These are phyloP conservation scores for Falco cherrug DNA, from an alignment of 2,797 vertebrate genomes.

Conservation along the genomic window DNA sequence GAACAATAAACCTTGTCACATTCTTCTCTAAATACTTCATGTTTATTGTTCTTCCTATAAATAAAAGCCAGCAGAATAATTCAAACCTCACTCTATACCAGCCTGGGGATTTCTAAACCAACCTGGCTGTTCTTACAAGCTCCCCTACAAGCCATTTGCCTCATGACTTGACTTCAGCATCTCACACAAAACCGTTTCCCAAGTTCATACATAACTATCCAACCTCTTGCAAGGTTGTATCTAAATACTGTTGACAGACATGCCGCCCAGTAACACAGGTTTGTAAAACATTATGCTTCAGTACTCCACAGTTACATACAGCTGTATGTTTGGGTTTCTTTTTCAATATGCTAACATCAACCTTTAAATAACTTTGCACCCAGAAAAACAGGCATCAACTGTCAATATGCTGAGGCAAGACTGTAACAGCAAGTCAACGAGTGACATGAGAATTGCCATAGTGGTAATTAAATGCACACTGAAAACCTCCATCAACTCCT, in stretches of 20 bases:
- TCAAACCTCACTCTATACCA: neutral
- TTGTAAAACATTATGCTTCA: accelerated
- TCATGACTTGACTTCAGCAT: accelerated
- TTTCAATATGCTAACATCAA: neutral
- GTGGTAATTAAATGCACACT: neutral
- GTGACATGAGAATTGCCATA: neutral
- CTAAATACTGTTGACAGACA: neutral
- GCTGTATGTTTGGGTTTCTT: neutral
- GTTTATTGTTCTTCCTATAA: neutral
- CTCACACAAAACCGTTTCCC: neutral
- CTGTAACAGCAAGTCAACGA: neutral
- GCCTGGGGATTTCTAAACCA: neutral
- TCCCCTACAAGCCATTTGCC: neutral
- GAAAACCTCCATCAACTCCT: neutral
- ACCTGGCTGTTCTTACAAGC: neutral
- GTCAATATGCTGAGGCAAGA: neutral
- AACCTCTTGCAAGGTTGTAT: neutral
- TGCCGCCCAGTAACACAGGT: neutral
- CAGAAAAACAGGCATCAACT: neutral
- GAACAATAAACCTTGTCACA: neutral
- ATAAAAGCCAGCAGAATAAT: neutral
- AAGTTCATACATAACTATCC: neutral
- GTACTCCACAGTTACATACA: neutral
- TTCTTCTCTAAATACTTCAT: neutral
- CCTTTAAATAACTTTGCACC: neutral